These are phyloP conservation scores for Hirtodrosophila confusa DNA, from an alignment of 2,888 invertebrate species.

Conservation along the genomic window DNA sequence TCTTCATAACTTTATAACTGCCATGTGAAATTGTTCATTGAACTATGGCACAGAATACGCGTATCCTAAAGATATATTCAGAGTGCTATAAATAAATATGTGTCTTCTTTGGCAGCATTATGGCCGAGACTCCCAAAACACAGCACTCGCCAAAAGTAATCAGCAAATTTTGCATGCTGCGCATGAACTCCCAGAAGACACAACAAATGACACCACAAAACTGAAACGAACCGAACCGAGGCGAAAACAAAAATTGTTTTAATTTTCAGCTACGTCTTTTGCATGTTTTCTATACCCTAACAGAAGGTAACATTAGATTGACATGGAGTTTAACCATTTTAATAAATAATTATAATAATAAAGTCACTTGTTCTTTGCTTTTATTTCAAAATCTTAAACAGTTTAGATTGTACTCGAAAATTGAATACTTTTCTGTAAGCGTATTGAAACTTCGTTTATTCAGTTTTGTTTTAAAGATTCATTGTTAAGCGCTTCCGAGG, in stretches of 20 bases:
- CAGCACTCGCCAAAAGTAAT: slow-evolving; percentile 20
- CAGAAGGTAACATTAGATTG: background rate
- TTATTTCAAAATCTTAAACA: too few relatives aligned
- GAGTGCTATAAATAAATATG: slow-evolving; percentile 11
- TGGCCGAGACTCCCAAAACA: slow-evolving; percentile 6
- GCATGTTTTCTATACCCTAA: slow-evolving; percentile 41
- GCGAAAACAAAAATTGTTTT: slow-evolving; percentile 54
- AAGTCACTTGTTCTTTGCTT: too few relatives aligned
- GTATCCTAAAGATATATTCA: too few relatives aligned
- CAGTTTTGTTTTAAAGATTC: background rate
- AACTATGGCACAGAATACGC: slow-evolving; percentile 9
- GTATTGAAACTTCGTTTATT: slow-evolving; percentile 26
- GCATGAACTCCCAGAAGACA: slow-evolving; percentile 52
- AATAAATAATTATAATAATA: background rate
- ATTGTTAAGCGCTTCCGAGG: slow-evolving; percentile 33
- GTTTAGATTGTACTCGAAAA: too few relatives aligned
- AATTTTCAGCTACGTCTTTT: slow-evolving; percentile 54
- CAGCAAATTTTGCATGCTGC: slow-evolving; percentile 65
- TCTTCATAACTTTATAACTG: too few relatives aligned
- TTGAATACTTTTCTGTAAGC: background rate
- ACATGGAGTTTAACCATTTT: background rate
- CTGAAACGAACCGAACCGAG: slow-evolving; percentile 40
- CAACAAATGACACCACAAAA: slow-evolving; percentile 67
- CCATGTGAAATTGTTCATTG: slow-evolving; percentile 6
- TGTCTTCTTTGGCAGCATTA: slow-evolving; percentile 15